These are phyloP conservation scores for Telenomus remus DNA, from an alignment of 1,140 invertebrate genomes.

Conservation along the genomic window DNA sequence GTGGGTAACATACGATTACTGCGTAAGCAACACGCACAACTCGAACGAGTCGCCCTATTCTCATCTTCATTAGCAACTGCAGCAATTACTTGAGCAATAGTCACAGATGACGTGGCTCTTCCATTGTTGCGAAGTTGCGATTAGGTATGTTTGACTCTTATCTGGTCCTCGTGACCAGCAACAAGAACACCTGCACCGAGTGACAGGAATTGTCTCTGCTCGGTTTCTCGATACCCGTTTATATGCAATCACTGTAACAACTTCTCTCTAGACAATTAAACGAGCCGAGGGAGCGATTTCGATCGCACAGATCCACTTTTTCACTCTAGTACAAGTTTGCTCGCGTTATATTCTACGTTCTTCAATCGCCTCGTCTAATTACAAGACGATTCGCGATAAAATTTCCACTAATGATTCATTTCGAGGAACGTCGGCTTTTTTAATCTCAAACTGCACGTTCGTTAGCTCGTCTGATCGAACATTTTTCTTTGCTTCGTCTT, in stretches of 20 bases:
- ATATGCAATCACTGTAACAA: conserved; percentile 50
- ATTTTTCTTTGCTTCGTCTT: background rate
- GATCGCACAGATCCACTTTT: conserved; percentile 22
- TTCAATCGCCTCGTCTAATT: conserved; percentile 33
- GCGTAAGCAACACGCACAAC: conserved; percentile 37
- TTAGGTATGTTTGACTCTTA: conserved; percentile 67
- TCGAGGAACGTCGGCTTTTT: background rate
- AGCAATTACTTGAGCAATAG: conserved; percentile 73
- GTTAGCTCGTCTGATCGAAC: conserved; percentile 1
- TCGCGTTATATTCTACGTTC: conserved; percentile 12
- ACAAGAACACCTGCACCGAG: conserved; percentile 16
- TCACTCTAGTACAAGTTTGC: conserved; percentile 17
- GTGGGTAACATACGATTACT: conserved; percentile 39
- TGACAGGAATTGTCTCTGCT: conserved; percentile 14
- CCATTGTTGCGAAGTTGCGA: conserved; percentile 70
- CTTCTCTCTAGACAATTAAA: conserved; percentile 51
- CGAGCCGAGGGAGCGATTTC: conserved; percentile 43
- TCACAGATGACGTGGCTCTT: conserved; percentile 67
- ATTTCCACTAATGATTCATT: conserved; percentile 23
- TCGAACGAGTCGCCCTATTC: conserved; percentile 40
- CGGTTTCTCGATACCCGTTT: conserved; percentile 36
- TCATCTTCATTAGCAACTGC: conserved; percentile 54
- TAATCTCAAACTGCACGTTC: background rate
- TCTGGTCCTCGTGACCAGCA: conserved; percentile 56
- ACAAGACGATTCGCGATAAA: conserved; percentile 14